phyloP scores from a whole-genome alignment of 2,797 vertebrate species.

The Sus cebifrons region DNA sequence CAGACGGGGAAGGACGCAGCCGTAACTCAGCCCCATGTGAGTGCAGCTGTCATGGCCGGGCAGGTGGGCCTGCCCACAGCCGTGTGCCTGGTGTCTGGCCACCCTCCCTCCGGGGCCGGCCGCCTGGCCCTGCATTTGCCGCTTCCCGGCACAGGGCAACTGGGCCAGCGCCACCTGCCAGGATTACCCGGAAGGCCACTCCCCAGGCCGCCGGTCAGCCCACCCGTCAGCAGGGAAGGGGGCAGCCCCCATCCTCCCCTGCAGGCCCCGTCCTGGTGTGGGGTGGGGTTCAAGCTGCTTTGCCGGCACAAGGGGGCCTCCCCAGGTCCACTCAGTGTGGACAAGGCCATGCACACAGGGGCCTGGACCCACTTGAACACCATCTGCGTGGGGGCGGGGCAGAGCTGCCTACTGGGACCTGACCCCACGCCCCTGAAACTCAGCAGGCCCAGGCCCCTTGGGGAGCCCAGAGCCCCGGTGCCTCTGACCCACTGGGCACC shows the following conservation, averaged over 20 bases:
- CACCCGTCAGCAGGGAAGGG: rapidly evolving
- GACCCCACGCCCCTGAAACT: neutral
- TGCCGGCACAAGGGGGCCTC: neutral
- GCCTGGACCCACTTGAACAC: neutral
- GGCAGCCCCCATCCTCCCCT: rapidly evolving
- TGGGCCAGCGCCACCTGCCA: neutral
- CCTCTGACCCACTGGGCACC: neutral
- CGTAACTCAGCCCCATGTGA: neutral
- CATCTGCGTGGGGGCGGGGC: rapidly evolving
- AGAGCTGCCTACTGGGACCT: neutral
- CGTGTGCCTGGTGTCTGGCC: neutral
- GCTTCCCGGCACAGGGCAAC: neutral
- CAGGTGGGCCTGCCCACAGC: neutral
- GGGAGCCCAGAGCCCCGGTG: neutral
- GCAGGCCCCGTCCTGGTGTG: rapidly evolving
- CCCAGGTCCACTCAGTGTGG: neutral
- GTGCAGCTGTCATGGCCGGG: neutral
- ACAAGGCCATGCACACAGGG: rapidly evolving
- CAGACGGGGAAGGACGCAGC: neutral
- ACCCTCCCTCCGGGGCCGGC: neutral
- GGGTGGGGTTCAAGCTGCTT: neutral
- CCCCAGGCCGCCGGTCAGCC: neutral
- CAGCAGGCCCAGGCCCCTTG: rapidly evolving
- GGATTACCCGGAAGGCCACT: neutral
- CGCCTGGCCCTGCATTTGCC: neutral